Base-by-base conservation (phyloP, 1,140 invertebrate species). In the Drosophila bifasciata region DNA sequence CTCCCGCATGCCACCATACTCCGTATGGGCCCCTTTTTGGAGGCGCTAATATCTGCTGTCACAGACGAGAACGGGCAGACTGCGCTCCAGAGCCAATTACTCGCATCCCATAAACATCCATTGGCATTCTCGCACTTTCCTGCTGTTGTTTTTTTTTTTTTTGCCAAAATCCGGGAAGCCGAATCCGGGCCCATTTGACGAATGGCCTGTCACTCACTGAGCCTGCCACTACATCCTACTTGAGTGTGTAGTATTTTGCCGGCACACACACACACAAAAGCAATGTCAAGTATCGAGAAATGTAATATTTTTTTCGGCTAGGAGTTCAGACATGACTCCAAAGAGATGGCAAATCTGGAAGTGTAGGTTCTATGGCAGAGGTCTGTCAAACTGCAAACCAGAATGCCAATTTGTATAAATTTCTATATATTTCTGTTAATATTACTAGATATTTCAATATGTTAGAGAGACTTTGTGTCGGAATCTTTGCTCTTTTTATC, bases 21-120 rank as follows among this genome's bases (percentile, higher is more conserved):
- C 3, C n/a, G n/a, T n/a, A n/a, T n/a, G 32, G 9, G 32, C 9
- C 8, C 28, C 45, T 55, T 45, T n/a, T 7, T 16, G 5, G 15
- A 7, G 72, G 67, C 68, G 68, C 73, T 79, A 72, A 79, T 79
- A 73, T 79, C 64, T 72, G 60, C 76, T 79, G 77, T 77, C 76
- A 77, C 59, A 69, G 63, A 41, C 16, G 46, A n/a, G n/a, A n/a
- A n/a, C n/a, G n/a, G n/a, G 39, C 16, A 50, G 41, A 44, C 41
- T 44, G 21, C 46, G 46, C 9, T 43, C 17, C 43, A 41, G 17
- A 39, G 58, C 77, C 81, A 85, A 85, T 85, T 85, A 85, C 68
- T 53, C 64, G 32, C 32, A 36, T 11, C 7, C 25, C 55, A 41
- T 32, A 16, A n/a, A 13, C 50, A 41, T 44, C 44, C 55, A 61